Evolutionary conservation across 2,888 invertebrate species (phyloP).

Genomic region (Xylocampa areola): DNA sequence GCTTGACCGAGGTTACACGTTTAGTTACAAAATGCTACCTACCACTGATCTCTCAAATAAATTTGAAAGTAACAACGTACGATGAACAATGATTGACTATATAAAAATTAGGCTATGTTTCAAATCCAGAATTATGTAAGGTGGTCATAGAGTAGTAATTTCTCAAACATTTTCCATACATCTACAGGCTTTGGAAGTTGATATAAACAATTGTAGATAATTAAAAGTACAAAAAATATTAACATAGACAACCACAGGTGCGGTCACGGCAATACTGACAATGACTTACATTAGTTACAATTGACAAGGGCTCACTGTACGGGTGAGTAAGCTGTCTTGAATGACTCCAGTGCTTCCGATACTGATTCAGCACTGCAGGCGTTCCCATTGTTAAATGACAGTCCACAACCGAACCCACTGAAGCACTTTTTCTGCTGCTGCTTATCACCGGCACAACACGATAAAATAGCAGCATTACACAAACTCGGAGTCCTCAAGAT

Average conservation of each 20-base stretch:
- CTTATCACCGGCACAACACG: constrained; percentile 69
- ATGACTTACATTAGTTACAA: constrained; percentile 35
- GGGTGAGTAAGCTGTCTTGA: constrained; percentile 70
- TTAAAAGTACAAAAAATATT: constrained; percentile 40
- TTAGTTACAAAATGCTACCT: too few relatives aligned
- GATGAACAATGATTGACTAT: too few relatives aligned
- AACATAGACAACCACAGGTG: constrained; percentile 35
- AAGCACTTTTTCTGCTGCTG: constrained; percentile 70
- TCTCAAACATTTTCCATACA: constrained; percentile 9
- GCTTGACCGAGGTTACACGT: constrained; percentile 13
- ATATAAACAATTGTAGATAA: constrained; percentile 27
- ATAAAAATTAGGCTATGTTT: too few relatives aligned
- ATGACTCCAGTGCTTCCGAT: constrained; percentile 66
- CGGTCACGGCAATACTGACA: constrained; percentile 66
- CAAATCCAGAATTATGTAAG: too few relatives aligned
- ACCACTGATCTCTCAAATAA: too few relatives aligned
- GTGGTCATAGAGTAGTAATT: not conserved
- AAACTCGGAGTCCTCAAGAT: constrained; percentile 50
- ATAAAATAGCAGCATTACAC: constrained; percentile 76
- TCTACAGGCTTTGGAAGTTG: constrained; percentile 27
- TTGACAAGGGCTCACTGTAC: constrained; percentile 57
- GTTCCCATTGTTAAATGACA: constrained; percentile 59
- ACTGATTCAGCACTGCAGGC: constrained; percentile 67
- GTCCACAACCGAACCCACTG: constrained; percentile 65
- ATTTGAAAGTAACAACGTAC: too few relatives aligned